Evolutionary conservation across 2,888 invertebrate species (phyloP).

Genomic region (Danaus chrysippus): DNA sequence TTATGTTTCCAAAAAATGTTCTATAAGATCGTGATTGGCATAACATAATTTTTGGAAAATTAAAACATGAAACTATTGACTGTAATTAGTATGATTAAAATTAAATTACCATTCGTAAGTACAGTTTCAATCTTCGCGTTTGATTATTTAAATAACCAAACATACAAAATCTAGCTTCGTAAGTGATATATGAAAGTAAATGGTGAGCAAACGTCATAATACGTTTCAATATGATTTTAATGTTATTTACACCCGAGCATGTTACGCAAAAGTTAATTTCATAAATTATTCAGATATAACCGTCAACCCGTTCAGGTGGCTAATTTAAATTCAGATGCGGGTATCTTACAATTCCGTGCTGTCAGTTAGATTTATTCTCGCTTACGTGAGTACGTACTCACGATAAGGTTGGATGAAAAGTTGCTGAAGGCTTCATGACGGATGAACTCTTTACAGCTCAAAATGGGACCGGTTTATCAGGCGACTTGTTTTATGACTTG

Average conservation of each 20-base stretch:
- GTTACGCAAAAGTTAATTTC: slow-evolving; percentile 4
- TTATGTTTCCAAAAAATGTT: too few species aligned
- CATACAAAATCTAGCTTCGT: too few species aligned
- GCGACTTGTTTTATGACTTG: slow-evolving; percentile 24
- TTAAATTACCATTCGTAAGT: too few species aligned
- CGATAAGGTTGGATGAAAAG: slow-evolving; percentile 31
- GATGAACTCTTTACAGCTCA: slow-evolving; percentile 35
- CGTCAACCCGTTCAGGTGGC: slow-evolving; percentile 19
- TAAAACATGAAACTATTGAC: too few species aligned
- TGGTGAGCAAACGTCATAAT: background rate
- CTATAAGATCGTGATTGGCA: too few species aligned
- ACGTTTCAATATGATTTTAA: slow-evolving; percentile 3
- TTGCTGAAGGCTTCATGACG: slow-evolving; percentile 36
- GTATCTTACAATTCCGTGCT: slow-evolving; percentile 27
- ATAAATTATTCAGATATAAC: slow-evolving; percentile 14
- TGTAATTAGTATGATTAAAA: too few species aligned
- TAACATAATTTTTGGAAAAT: too few species aligned
- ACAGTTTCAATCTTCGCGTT: too few species aligned
- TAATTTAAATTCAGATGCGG: slow-evolving; percentile 29
- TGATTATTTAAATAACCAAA: too few species aligned
- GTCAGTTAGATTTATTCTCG: slow-evolving; percentile 30
- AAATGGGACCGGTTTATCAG: slow-evolving; percentile 36
- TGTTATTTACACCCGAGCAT: background rate
- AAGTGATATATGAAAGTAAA: too few species aligned
- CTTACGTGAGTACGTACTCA: slow-evolving; percentile 27